Conservation (phyloP, 2,888 invertebrate genomes). For the Bellardia bayeri region DNA sequence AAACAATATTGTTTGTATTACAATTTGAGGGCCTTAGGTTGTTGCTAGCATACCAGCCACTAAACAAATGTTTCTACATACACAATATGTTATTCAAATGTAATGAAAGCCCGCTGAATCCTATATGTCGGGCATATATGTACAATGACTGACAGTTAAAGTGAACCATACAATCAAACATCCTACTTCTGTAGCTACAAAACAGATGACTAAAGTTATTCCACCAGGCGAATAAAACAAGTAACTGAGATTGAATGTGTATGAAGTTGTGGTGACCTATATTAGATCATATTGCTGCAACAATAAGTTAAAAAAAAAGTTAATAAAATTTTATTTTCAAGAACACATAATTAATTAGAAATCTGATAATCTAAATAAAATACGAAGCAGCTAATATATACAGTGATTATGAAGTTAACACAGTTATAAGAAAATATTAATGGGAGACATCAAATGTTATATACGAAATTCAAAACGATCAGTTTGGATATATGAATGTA, state of each 20-base stretch:
- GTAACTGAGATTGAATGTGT: not conserved
- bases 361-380: too few species aligned
- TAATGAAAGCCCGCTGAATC: conserved; percentile 38
- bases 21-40: not conserved
- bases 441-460: too few species aligned
- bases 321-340: too few species aligned
- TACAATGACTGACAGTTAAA: conserved; percentile 61
- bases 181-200: conserved; percentile 48
- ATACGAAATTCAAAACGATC: too few species aligned
- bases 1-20: not conserved
- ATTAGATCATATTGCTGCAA: not conserved
- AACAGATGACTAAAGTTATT: conserved; percentile 1
- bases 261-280: not conserved
- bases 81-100: conserved; percentile 19
- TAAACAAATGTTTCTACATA: conserved; percentile 6
- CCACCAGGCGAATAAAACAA: not conserved
- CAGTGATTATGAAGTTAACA: too few species aligned
- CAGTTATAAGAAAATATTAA: too few species aligned
- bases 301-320: too few species aligned
- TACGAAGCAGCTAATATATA: too few species aligned
- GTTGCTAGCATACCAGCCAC: not conserved
- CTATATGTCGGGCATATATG: conserved; percentile 13
- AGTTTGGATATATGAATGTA: too few species aligned
- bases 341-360: too few species aligned
- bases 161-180: conserved; percentile 53